Evolutionary conservation across 1,140 invertebrate genomes (phyloP), one percentile per base, ranked within the genome.

Genomic region (Pseudachorutes palmiensis): DNA sequence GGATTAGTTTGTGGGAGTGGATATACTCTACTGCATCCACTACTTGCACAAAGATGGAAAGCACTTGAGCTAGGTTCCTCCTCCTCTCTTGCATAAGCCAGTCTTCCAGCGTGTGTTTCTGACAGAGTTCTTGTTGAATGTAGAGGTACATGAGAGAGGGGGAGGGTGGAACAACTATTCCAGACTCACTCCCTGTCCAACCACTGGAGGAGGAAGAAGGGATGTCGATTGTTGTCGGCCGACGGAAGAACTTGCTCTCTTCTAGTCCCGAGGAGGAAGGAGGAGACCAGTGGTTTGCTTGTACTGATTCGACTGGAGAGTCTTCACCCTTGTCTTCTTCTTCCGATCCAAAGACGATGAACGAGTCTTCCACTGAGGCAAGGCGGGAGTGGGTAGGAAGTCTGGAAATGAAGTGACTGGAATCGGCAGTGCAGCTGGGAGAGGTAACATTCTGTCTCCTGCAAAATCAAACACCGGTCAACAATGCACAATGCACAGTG

Each of bases 91-190:
- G 45, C 58, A 81, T 79, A 2, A 98, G 78, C 95, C 95, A 98
- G 70, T 97, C 93, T 74, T 88, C 86, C 5, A 98, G 80, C 72
- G 90, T 96, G 65, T 94, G 86, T 73, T 88, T 87, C 59, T 85
- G 84, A 76, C 95, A 98, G 51, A 98, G 77, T 79, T 98, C 93
- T 94, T 98, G 98, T 79, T 98, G 94, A 76, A 98, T 97, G 75
- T 94, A 97, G 0, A 98, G 81, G 78, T 89, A 95, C 76, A 89
- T 81, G n/a, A 72, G 26, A 26, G 58, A 30, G 24, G 51, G 22
- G 24, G 51, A 55, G 24, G 22, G 2, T 14, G 24, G 58, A 28
- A 55, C 30, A 63, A 41, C 9, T 41, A 63, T 55, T 55, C 24
- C 14, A 55, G 5, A 9, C 36, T 41, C 19, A 41, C 24, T 22